phyloP scores from a whole-genome alignment of 2,888 invertebrate species.

The Graphium colonna region DNA sequence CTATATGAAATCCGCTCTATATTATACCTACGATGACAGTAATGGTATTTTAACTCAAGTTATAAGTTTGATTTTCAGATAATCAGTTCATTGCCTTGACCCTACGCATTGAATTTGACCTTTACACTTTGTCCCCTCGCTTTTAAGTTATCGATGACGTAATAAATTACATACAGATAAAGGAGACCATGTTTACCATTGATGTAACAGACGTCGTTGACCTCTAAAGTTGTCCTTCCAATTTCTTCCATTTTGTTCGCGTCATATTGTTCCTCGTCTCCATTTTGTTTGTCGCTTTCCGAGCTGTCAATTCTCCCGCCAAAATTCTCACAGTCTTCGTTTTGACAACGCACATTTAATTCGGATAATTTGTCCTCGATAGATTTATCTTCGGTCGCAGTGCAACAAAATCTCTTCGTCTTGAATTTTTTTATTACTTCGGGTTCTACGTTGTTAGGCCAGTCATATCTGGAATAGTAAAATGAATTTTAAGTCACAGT shows the following conservation, averaged over 20 bases:
- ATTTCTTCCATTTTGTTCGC: conserved; percentile 82
- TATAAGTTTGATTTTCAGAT: too few species aligned
- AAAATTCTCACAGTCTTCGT: conserved; percentile 33
- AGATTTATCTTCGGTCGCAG: conserved; percentile 40
- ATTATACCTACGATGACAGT: too few species aligned
- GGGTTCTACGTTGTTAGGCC: conserved; percentile 82
- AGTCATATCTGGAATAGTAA: conserved; percentile 88
- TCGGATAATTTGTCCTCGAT: conserved; percentile 28
- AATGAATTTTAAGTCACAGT: too few species aligned
- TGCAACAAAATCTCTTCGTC: conserved; percentile 43
- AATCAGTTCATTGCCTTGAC: neutral
- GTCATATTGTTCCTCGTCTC: conserved; percentile 46
- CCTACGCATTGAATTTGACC: neutral
- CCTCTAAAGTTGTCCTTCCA: conserved; percentile 81
- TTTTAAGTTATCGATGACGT: neutral
- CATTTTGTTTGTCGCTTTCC: conserved; percentile 26
- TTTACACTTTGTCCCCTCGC: neutral
- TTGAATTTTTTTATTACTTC: conserved; percentile 61
- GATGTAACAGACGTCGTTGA: conserved; percentile 95
- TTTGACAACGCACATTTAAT: conserved; percentile 35
- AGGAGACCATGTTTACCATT: conserved; percentile 84
- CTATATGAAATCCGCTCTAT: too few species aligned
- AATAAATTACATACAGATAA: neutral
- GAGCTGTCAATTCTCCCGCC: conserved; percentile 18
- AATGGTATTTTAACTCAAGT: too few species aligned